Conservation (phyloP, 2,797 vertebrate species). For the Gallinago nigripennis region DNA sequence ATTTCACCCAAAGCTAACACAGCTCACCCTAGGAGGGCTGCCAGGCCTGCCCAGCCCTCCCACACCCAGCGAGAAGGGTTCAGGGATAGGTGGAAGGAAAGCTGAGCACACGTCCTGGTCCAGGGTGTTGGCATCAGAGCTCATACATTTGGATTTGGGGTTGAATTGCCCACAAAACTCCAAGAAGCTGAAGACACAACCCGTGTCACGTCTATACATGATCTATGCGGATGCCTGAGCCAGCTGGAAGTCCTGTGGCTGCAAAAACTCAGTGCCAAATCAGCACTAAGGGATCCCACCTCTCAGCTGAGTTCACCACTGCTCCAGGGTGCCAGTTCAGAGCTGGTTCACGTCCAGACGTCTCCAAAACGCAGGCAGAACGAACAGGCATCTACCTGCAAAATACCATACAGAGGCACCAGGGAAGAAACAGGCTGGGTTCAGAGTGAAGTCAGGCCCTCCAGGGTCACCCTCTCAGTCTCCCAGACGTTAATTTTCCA, state of each 20-base stretch:
- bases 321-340: background rate
- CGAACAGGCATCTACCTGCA: background rate
- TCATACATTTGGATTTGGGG: background rate
- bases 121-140: background rate
- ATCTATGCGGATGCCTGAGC: background rate
- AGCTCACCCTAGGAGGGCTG: background rate
- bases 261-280: background rate
- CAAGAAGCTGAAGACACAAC: background rate
- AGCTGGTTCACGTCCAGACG: background rate
- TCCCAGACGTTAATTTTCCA: background rate
- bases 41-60: background rate
- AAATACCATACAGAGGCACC: background rate
- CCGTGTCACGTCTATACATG: background rate
- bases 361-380: background rate
- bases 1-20: background rate
- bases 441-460: background rate
- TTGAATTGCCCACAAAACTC: background rate
- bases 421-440: background rate
- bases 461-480: background rate
- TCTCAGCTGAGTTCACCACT: background rate
- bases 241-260: background rate
- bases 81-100: rapidly evolving
- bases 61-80: background rate
- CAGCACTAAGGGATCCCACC: background rate
- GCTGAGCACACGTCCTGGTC: background rate